Evolutionary conservation across 2,797 vertebrate species (phyloP).

Genomic region (Mustela erminea): DNA sequence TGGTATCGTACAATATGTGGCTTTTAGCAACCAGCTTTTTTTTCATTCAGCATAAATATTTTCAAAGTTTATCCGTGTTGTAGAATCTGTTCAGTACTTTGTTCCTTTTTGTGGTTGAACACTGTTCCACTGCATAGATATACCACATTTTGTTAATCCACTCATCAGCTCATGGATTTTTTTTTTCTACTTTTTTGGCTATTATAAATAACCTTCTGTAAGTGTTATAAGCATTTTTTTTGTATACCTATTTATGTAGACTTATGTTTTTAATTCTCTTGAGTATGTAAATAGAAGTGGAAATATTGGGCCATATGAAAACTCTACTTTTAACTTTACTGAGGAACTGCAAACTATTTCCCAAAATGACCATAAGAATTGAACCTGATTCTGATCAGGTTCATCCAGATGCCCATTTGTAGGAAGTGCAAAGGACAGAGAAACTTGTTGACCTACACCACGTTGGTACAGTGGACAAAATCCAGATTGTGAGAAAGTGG

Average conservation of each 20-base stretch:
- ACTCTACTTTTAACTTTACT: not conserved
- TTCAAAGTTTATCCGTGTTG: not conserved
- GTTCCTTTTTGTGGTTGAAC: not conserved
- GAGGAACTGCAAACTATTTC: not conserved
- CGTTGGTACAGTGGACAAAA: not conserved
- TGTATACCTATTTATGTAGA: not conserved
- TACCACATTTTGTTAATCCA: not conserved
- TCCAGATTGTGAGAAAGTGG: not conserved
- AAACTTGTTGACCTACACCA: not conserved
- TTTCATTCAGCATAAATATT: not conserved
- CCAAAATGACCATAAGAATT: not conserved
- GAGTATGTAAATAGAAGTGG: not conserved
- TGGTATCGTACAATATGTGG: not conserved
- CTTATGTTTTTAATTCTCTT: not conserved
- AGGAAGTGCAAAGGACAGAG: not conserved
- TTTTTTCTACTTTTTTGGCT: not conserved
- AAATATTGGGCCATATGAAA: not conserved
- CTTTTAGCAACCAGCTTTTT: not conserved
- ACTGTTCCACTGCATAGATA: not conserved
- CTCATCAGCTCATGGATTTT: not conserved
- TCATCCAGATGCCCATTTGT: not conserved
- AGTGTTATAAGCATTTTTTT: not conserved
- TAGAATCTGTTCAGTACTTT: not conserved
- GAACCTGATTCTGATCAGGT: not conserved
- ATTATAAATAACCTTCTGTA: not conserved